These are phyloP conservation scores for Syngnathus acus DNA, from an alignment of 2,797 vertebrate species.

Conservation along the genomic window DNA sequence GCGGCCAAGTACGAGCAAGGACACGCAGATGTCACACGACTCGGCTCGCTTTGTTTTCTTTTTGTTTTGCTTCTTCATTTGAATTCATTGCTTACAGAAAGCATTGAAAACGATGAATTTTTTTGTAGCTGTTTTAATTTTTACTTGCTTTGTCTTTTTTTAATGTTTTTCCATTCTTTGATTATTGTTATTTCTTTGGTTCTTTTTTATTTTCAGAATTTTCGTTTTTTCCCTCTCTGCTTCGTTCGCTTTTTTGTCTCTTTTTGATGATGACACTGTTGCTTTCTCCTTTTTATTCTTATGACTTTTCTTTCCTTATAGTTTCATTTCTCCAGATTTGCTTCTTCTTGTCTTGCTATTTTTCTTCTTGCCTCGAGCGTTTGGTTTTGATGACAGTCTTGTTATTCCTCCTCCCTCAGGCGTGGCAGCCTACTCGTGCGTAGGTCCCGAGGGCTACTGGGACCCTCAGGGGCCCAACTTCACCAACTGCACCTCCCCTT, in stretches of 20 bases:
- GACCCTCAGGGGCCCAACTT: slow-evolving; percentile 90
- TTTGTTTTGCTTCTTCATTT: neutral
- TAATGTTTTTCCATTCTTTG: too few species aligned
- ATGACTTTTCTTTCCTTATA: too few species aligned
- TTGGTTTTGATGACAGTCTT: neutral
- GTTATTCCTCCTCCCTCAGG: slow-evolving; percentile 59
- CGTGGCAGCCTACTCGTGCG: slow-evolving; percentile 80
- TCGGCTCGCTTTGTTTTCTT: neutral
- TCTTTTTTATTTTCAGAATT: neutral
- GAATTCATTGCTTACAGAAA: neutral
- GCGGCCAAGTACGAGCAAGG: slow-evolving; percentile 41
- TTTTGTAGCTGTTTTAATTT: too few species aligned
- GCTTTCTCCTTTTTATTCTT: neutral
- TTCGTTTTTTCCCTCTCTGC: too few species aligned
- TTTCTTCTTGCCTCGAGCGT: neutral
- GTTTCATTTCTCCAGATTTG: too few species aligned
- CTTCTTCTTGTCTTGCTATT: too few species aligned
- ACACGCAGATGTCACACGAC: slow-evolving; percentile 42
- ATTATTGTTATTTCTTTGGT: too few species aligned
- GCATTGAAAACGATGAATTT: neutral
- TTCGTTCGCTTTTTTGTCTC: too few species aligned
- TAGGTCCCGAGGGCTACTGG: slow-evolving; percentile 86
- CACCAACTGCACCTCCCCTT: slow-evolving; percentile 97
- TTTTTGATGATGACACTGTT: neutral
- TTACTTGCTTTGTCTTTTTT: too few species aligned